A percentile compares a stretch with the other conserved stretches of the same genome.
phyloP scores from a whole-genome alignment of 2,888 invertebrate species.

The Hirtodrosophila duncani region DNA sequence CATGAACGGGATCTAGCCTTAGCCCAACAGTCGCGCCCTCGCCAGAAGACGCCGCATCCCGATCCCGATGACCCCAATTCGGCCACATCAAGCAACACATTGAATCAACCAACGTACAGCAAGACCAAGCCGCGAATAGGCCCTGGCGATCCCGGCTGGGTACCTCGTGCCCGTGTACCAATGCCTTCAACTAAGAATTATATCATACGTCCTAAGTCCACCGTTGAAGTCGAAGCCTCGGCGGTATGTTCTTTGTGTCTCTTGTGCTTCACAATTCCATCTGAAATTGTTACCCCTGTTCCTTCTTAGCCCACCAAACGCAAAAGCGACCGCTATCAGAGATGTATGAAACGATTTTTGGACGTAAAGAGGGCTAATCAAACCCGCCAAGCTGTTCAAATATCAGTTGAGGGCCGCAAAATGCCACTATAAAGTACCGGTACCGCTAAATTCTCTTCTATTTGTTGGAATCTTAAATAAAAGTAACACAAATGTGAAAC shows the following conservation, averaged over 20 bases:
- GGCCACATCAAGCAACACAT: constrained; percentile 75
- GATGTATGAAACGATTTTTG: constrained; percentile 93
- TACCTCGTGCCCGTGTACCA: constrained; percentile 95
- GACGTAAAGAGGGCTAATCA: constrained; percentile 90
- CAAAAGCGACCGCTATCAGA: constrained; percentile 92
- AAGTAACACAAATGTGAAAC: too few relatives aligned
- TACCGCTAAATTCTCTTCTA: too few relatives aligned
- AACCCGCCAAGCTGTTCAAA: constrained; percentile 91
- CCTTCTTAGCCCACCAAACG: constrained; percentile 85
- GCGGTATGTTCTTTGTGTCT: constrained; percentile 82
- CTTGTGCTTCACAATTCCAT: too few relatives aligned
- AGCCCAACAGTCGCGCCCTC: constrained; percentile 85
- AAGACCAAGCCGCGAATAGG: constrained; percentile 86
- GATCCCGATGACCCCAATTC: constrained; percentile 79
- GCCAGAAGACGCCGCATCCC: constrained; percentile 77
- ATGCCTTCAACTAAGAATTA: constrained; percentile 97
- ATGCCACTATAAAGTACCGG: constrained; percentile 95
- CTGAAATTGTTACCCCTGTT: too few relatives aligned
- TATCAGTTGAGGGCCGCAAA: constrained; percentile 97
- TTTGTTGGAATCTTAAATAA: too few relatives aligned
- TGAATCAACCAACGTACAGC: constrained; percentile 82
- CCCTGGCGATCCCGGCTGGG: constrained; percentile 97
- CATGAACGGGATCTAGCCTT: constrained; percentile 94
- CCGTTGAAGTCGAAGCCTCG: constrained; percentile 91
- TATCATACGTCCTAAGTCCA: constrained; percentile 94